phyloP scores from a whole-genome alignment of 2,888 invertebrate species.

The Dryomyza anilis region DNA sequence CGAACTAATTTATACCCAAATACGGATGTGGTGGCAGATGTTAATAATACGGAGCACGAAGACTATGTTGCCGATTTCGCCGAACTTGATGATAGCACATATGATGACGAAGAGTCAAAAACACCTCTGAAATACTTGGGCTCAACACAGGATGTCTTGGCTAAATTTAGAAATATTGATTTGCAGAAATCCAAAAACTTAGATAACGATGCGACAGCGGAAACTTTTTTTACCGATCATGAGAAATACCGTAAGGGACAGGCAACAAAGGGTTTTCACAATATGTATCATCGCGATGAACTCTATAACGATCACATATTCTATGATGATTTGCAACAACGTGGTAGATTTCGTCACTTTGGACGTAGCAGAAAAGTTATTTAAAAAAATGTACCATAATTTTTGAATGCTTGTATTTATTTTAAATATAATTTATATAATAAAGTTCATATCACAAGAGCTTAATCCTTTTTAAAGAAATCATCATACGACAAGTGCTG shows the following conservation, averaged over 20 bases:
- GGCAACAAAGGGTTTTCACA: slow-evolving; percentile 79
- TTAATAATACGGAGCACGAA: background rate
- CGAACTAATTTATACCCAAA: too few species aligned
- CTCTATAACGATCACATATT: slow-evolving; percentile 86
- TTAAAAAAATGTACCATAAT: background rate
- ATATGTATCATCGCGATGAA: slow-evolving; percentile 85
- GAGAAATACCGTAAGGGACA: slow-evolving; percentile 81
- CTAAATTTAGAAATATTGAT: slow-evolving; percentile 9
- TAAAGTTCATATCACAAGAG: background rate
- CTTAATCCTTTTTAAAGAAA: slow-evolving; percentile 36
- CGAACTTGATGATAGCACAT: background rate
- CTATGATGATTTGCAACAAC: too few species aligned
- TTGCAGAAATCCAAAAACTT: background rate
- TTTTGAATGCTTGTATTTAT: background rate
- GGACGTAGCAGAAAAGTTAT: slow-evolving; percentile 56
- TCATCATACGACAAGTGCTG: slow-evolving; percentile 44
- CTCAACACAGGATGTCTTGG: slow-evolving; percentile 23
- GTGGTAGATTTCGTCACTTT: slow-evolving; percentile 78
- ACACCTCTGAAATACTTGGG: slow-evolving; percentile 34
- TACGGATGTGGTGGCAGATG: background rate
- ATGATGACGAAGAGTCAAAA: background rate
- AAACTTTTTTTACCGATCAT: slow-evolving; percentile 69
- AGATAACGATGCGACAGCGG: slow-evolving; percentile 14
- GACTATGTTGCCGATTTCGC: background rate
- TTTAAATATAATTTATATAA: background rate